Evolutionary conservation across 2,888 invertebrate genomes (phyloP).

Genomic region (Ormyrus thymus): DNA sequence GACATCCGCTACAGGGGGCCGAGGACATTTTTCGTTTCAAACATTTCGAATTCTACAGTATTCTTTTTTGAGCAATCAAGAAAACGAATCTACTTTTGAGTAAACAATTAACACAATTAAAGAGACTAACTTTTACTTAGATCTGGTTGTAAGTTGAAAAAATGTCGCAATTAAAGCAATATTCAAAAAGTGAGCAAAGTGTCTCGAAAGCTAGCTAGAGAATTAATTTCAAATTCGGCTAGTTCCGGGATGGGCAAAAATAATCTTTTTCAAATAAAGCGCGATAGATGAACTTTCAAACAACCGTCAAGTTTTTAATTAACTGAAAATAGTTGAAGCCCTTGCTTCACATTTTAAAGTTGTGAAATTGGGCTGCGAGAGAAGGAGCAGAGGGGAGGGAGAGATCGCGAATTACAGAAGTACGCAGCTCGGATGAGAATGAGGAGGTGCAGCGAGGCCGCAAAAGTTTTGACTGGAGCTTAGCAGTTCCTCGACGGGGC

Average conservation of each 20-base stretch:
- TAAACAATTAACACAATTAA: too few species aligned
- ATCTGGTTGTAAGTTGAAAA: too few species aligned
- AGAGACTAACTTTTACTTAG: too few species aligned
- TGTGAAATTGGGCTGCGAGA: conserved; percentile 36
- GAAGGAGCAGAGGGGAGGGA: not conserved
- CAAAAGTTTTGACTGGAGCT: conserved; percentile 5
- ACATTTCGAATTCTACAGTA: too few species aligned
- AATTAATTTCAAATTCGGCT: too few species aligned
- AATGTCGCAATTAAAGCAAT: too few species aligned
- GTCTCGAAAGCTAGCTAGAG: too few species aligned
- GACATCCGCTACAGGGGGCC: too few species aligned
- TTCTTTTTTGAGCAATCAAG: too few species aligned
- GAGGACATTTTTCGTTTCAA: too few species aligned
- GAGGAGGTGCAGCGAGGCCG: conserved; percentile 13
- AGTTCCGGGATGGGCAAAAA: conserved; percentile 10
- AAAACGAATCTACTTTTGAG: too few species aligned
- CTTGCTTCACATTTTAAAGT: conserved; percentile 51
- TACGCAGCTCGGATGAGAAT: conserved; percentile 34
- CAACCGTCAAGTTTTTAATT: conserved; percentile 51
- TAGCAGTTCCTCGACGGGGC: conserved; percentile 56
- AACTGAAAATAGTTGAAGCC: conserved; percentile 53
- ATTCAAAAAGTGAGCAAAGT: too few species aligned
- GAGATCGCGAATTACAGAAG: conserved; percentile 47
- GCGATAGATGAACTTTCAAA: conserved; percentile 16
- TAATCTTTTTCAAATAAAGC: conserved; percentile 38